Base-by-base conservation (phyloP, 2,113 vertebrate species). In the Romanogobio albipinnatus region DNA sequence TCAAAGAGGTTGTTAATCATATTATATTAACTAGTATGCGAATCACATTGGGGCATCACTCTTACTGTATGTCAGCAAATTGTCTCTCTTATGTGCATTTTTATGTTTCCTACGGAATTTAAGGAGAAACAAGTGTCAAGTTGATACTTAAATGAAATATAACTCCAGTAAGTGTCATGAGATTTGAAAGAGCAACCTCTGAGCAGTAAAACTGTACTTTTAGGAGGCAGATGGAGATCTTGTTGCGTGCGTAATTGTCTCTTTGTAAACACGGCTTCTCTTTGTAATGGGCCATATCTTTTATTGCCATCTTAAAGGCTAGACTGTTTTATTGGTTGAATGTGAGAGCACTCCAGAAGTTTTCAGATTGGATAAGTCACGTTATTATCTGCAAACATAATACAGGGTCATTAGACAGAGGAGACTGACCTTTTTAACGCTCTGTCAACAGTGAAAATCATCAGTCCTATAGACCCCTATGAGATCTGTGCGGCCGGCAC, bases 401-500 rank as follows among this genome's bases (percentile, higher is more conserved):
- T 61, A 24, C 22, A 80, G 19, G 9, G n/a, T 64, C 4, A 29
- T 47, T 51, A 75, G 11, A 15, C 33, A 15, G 6, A 22, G 13
- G 15, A 66, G 17, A 2, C 56, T 82, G 43, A 1, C 5, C 9
- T 36, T 75, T 17, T 59, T 17, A 15, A 68, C 29, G 85, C 61
- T 82, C 82, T 84, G 82, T 62, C 76, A 88, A n/a, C 87, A 96
- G 96, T 74, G 64, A 19, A 64, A 62, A 91, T 95, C 68, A 90
- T 93, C 15, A 62, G 84, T 0, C 58, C 94, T 7, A 24, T 62
- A 0, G 90, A 91, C 75, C 81, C 80, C 0, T 96, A 95, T 87
- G 95, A 96, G 78, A 94, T 96, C 88, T 96, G 95, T 76, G 94
- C 92, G 81, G 94, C 93, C 15, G 13, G 1, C 22, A 49, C 10